phyloP scores from a whole-genome alignment of 2,113 vertebrate genomes.

The Peromyscus leucopus region DNA sequence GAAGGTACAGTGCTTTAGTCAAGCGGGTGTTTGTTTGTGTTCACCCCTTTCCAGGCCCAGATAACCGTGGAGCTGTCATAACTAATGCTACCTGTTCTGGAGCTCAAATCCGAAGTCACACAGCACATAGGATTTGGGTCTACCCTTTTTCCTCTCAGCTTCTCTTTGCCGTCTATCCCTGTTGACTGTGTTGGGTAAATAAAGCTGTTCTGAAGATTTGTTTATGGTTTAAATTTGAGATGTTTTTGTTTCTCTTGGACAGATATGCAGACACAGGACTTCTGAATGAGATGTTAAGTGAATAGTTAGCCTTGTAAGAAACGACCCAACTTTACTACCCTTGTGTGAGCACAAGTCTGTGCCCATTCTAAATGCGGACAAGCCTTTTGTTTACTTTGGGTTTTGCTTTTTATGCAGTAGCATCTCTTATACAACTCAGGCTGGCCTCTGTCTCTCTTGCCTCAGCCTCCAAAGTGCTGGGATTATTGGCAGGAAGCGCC shows the following conservation, averaged over 20 bases:
- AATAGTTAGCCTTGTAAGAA: neutral
- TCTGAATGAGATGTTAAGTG: neutral
- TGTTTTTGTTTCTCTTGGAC: slow-evolving; percentile 25
- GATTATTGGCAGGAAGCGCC: neutral
- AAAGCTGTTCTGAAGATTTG: neutral
- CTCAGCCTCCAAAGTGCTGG: neutral
- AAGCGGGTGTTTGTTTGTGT: neutral
- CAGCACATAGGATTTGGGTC: neutral
- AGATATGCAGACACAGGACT: neutral
- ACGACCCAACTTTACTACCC: neutral
- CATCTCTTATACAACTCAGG: neutral
- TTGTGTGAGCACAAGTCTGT: neutral
- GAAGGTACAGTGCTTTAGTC: neutral
- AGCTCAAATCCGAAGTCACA: neutral
- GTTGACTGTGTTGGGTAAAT: neutral
- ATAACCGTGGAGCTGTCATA: neutral
- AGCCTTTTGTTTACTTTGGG: neutral
- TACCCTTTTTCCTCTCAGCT: neutral
- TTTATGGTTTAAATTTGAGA: neutral
- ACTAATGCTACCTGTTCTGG: neutral
- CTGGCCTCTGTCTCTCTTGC: neutral
- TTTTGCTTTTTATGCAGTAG: neutral
- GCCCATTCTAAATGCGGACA: neutral
- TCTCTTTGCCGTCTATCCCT: neutral
- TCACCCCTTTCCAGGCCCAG: neutral